These are phyloP conservation scores for Polyodon spathula DNA, from an alignment of 2,113 vertebrate genomes.

Conservation along the genomic window DNA sequence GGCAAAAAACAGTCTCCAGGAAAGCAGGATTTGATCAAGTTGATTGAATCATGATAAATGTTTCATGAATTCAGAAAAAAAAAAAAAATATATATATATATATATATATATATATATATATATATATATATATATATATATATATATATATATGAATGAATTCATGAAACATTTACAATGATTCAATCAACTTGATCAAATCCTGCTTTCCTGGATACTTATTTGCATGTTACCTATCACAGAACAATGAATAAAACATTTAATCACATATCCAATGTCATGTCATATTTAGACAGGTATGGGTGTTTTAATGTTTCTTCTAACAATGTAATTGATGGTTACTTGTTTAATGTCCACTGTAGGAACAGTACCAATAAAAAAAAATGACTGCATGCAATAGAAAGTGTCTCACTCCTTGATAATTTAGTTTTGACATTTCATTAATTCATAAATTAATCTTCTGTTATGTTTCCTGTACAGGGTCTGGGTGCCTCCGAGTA, in stretches of 20 bases:
- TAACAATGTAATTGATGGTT: background rate
- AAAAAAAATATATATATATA: too few species aligned
- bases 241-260: background rate
- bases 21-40: too few species aligned
- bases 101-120: too few species aligned
- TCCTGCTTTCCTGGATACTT: background rate
- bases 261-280: conserved; percentile 3
- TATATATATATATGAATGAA: too few species aligned
- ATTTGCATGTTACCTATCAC: background rate
- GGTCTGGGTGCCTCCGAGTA: conserved; percentile 11
- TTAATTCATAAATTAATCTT: background rate
- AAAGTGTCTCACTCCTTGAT: background rate
- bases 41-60: too few species aligned
- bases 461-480: conserved; percentile 8
- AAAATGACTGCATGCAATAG: background rate
- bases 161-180: too few species aligned
- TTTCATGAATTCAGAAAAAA: too few species aligned
- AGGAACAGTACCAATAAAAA: background rate
- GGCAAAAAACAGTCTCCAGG: too few species aligned
- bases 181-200: too few species aligned
- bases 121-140: too few species aligned
- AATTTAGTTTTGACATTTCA: conserved; percentile 5
- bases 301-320: background rate
- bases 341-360: conserved; percentile 2
- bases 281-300: background rate